Percentiles rank a stretch among this genome's conserved stretches.
These are phyloP conservation scores for Nyleta sp. DNA, from an alignment of 2,888 invertebrate genomes.

Conservation along the genomic window DNA sequence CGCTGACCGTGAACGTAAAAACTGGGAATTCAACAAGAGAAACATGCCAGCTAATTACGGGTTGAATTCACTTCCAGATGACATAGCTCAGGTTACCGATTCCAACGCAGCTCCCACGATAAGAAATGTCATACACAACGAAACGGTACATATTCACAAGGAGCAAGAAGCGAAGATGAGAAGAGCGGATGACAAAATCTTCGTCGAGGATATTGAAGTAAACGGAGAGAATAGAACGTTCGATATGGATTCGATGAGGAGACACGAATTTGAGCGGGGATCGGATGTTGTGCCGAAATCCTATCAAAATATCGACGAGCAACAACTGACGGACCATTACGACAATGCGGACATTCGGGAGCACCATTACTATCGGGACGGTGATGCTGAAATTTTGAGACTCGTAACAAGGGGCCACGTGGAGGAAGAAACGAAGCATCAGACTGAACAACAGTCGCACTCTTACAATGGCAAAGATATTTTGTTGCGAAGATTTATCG, in stretches of 20 bases:
- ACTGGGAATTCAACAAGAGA: conserved; percentile 90
- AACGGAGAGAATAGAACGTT: conserved; percentile 81
- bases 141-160: conserved; percentile 61
- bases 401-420: conserved; percentile 89
- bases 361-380: conserved; percentile 92
- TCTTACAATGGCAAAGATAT: conserved; percentile 90
- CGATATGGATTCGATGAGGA: conserved; percentile 87
- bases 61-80: conserved; percentile 78
- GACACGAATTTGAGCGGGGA: conserved; percentile 91
- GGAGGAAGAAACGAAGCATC: conserved; percentile 85
- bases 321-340: conserved; percentile 71
- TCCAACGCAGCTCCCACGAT: conserved; percentile 29
- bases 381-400: conserved; percentile 92
- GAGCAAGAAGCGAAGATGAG: conserved; percentile 63
- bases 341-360: conserved; percentile 83
- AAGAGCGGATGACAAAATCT: conserved; percentile 83
- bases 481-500: conserved; percentile 91
- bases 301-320: conserved; percentile 68
- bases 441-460: conserved; percentile 73
- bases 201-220: conserved; percentile 85
- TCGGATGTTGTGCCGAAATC: conserved; percentile 84
- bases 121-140: conserved; percentile 68
- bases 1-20: conserved; percentile 87
- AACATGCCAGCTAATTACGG: conserved; percentile 80
- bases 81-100: conserved; percentile 70